Evolutionary conservation across 2,113 vertebrate genomes (phyloP).

Genomic region (Phyllopteryx taeniolatus): DNA sequence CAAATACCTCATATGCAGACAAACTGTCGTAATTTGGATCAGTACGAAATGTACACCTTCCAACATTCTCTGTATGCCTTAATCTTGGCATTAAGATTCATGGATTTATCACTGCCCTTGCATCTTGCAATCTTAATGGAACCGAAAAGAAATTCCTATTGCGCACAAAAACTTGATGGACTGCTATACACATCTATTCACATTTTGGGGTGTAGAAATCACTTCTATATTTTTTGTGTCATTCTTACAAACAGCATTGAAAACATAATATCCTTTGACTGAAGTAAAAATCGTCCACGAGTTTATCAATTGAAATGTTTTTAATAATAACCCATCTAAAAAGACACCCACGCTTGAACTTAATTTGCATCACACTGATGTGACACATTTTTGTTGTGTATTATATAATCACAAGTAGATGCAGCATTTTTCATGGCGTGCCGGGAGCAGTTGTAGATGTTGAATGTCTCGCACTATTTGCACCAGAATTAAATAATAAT

Average conservation of each 20-base stretch:
- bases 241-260: neutral
- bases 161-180: neutral
- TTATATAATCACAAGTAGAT: slow-evolving; percentile 13
- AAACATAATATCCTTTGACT: neutral
- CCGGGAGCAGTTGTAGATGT: slow-evolving; percentile 1
- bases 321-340: slow-evolving; percentile 9
- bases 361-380: slow-evolving; percentile 12
- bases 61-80: neutral
- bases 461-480: slow-evolving; percentile 52
- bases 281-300: slow-evolving; percentile 1
- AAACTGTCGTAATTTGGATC: neutral
- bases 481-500: slow-evolving; percentile 56
- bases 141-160: neutral
- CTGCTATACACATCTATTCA: neutral
- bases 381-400: slow-evolving; percentile 21
- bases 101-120: neutral
- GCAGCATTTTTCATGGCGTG: slow-evolving; percentile 6
- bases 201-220: neutral
- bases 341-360: slow-evolving; percentile 17
- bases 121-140: neutral
- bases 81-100: neutral
- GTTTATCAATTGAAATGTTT: slow-evolving; percentile 2
- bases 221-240: neutral
- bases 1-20: neutral
- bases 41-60: neutral